These are phyloP conservation scores for Uropetala carovei DNA, from an alignment of 2,888 invertebrate genomes.

Conservation along the genomic window DNA sequence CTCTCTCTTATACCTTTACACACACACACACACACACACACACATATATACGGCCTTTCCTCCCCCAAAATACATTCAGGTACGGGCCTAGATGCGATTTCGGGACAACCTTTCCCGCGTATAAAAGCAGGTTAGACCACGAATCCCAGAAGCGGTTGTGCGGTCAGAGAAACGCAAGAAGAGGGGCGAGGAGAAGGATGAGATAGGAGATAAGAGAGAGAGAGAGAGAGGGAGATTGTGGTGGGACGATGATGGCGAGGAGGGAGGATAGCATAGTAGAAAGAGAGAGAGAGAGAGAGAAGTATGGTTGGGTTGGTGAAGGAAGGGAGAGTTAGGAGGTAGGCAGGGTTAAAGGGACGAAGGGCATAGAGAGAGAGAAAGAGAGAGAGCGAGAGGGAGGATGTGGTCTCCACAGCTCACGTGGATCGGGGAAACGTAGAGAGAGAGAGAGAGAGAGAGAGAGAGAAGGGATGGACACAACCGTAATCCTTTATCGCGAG, in stretches of 20 bases:
- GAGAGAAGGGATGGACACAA: not conserved
- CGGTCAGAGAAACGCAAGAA: not conserved
- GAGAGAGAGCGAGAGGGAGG: not conserved
- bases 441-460: not conserved
- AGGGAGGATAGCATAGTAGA: not conserved
- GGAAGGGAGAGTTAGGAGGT: not conserved
- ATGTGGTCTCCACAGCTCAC: not conserved
- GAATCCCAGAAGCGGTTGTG: conserved; percentile 22
- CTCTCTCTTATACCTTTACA: not conserved
- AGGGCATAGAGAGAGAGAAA: not conserved
- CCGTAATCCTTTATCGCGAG: conserved; percentile 17
- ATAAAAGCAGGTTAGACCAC: not conserved
- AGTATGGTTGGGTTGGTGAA: not conserved
- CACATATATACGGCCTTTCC: not conserved
- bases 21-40: not conserved
- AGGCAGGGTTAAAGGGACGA: not conserved
- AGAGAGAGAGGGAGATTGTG: not conserved
- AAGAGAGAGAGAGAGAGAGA: not conserved
- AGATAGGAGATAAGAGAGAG: not conserved
- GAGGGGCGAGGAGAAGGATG: not conserved
- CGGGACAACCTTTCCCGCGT: not conserved
- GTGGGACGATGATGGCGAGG: not conserved
- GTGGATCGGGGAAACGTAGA: not conserved
- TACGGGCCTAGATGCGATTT: not conserved
- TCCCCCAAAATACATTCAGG: not conserved